These are phyloP conservation scores for Paraescarpia echinospica DNA, from an alignment of 1,140 invertebrate species.

Conservation along the genomic window DNA sequence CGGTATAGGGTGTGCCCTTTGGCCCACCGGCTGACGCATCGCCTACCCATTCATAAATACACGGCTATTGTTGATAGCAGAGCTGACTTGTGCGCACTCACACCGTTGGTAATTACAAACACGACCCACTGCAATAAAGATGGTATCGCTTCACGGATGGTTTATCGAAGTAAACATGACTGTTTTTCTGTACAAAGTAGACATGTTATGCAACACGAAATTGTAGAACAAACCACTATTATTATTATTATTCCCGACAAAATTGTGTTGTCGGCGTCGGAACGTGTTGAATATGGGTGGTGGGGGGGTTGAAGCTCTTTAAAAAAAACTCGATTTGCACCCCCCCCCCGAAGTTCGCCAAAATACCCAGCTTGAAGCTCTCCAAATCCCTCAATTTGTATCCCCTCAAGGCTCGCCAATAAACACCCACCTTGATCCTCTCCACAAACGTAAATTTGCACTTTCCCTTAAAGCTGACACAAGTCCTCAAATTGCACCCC, in stretches of 20 bases:
- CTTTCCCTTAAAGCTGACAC: no score
- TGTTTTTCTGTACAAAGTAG: background rate
- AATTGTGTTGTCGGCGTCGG: background rate
- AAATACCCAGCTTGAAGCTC: no score
- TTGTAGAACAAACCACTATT: background rate
- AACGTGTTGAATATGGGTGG: no score
- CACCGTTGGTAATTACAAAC: background rate
- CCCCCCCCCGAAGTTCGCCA: no score
- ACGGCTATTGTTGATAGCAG: background rate
- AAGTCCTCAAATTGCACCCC: no score
- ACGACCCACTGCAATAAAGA: background rate
- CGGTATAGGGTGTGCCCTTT: background rate
- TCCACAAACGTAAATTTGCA: no score
- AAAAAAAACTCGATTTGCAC: no score
- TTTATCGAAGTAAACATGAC: background rate
- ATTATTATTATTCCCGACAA: background rate
- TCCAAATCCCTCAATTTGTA: no score
- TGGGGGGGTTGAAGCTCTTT: no score
- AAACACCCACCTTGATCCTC: no score
- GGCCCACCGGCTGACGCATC: background rate
- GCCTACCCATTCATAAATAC: background rate
- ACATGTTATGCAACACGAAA: background rate
- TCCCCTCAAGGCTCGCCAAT: no score
- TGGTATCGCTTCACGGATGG: background rate
- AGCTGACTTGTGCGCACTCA: background rate